These are phyloP conservation scores for Apis laboriosa DNA, from an alignment of 1,140 invertebrate species.

Conservation along the genomic window DNA sequence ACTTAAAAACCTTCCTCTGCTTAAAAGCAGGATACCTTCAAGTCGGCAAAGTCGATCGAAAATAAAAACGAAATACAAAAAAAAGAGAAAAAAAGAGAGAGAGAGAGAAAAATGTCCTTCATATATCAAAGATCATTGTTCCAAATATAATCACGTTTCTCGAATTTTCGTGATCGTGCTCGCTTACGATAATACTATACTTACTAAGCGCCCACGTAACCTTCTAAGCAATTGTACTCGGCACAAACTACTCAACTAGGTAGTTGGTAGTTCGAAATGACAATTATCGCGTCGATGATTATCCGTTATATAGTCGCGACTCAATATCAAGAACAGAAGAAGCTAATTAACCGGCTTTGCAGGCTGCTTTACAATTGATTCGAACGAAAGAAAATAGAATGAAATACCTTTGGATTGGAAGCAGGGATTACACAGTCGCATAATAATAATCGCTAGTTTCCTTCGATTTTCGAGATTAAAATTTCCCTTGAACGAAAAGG, in stretches of 20 bases:
- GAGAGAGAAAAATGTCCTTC: conserved; percentile 6
- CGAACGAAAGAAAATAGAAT: no score
- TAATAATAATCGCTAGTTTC: neutral
- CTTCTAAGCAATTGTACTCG: neutral
- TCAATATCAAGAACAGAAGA: neutral
- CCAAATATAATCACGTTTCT: conserved; percentile 2
- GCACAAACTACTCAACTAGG: neutral
- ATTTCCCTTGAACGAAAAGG: neutral
- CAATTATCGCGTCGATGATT: conserved; percentile 8
- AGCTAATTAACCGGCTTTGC: neutral
- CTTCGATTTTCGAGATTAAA: neutral
- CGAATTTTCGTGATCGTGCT: conserved; percentile 3
- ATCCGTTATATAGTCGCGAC: neutral
- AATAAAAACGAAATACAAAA: neutral
- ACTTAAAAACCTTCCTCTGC: neutral
- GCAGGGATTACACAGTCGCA: neutral
- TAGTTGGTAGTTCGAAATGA: neutral
- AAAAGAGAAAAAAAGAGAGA: no score
- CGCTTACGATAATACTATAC: conserved; percentile 11
- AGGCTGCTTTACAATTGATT: neutral
- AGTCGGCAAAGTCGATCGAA: conserved; percentile 16
- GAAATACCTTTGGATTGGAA: neutral
- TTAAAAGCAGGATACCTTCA: neutral
- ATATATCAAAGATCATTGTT: conserved; percentile 9
- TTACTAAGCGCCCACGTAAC: conserved; percentile 14